Base-by-base conservation (phyloP, 2,113 vertebrate genomes). In the Calyptommatus sinebrachiatus region DNA sequence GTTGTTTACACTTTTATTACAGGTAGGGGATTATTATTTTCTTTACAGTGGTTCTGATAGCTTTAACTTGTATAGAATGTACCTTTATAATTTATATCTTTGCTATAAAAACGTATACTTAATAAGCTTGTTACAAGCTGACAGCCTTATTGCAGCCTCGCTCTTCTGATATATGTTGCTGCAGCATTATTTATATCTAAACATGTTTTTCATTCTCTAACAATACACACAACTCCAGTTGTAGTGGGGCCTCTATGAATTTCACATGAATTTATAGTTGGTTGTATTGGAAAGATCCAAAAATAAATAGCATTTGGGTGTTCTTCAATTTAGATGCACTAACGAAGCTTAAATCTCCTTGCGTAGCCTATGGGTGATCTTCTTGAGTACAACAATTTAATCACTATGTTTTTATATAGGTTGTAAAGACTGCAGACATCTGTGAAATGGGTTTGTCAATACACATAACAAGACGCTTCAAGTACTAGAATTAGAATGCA, bases 1-100 rank as follows among this genome's bases (percentile, higher is more conserved):
- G 80, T 89, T 90, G 83, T 89, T 85, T 69, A 91, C 86, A 76
- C 78, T 92, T 93, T 94, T 91, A 88, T 93, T 91, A 70, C 31
- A 84, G 86, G 68, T 76, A 91, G 68, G 82, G 84, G 80, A 89
- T 91, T 88, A 89, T 90, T 93, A 87, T 90, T 78, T 81, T 69
- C 65, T 62, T 90, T 75, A 76, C 85, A 78, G 62, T 9, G 0
- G 53, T 82, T 82, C 84, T 91, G 94, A 91, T 89, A 94, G 80
- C 76, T 73, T 48, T 91, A 89, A 90, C 75, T 92, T 87, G 79
- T 78, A 24, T 61, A 86, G 71, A 62, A 87, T 88, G 65, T 86
- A 83, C 71, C 69, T 89, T 85, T 68, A 75, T 80, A 86, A 86
- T 90, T 81, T 86, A 88, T 91, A 76, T 84, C 77, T 87, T 89